phyloP scores from a whole-genome alignment of 1,140 invertebrate genomes.

The Tetramorium parvispinum region DNA sequence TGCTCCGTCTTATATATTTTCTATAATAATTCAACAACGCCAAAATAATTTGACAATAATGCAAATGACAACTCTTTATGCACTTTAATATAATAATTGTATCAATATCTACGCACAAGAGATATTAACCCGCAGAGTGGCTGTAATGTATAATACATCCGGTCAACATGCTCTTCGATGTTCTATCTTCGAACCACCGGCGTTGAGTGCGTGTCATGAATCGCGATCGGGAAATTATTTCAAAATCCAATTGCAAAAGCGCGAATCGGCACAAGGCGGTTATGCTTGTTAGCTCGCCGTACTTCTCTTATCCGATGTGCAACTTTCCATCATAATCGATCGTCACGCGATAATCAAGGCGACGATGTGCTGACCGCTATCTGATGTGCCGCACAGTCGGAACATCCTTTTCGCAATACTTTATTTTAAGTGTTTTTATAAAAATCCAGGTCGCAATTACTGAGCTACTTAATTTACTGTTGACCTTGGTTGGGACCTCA shows the following conservation, averaged over 20 bases:
- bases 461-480: slow-evolving; percentile 1
- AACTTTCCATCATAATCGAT: slow-evolving; percentile 59
- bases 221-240: slow-evolving; percentile 70
- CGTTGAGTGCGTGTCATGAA: slow-evolving; percentile 66
- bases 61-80: neutral
- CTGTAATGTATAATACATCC: slow-evolving; percentile 65
- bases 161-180: slow-evolving; percentile 41
- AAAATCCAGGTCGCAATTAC: neutral
- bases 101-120: slow-evolving; percentile 18
- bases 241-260: slow-evolving; percentile 70
- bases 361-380: slow-evolving; percentile 21
- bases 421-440: neutral
- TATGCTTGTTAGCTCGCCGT: slow-evolving; percentile 67
- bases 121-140: neutral
- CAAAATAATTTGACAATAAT: neutral
- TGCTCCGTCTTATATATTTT: neutral
- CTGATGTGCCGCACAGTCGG: slow-evolving; percentile 25
- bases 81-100: neutral
- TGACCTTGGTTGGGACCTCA: neutral
- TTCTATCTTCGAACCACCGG: neutral
- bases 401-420: slow-evolving; percentile 28
- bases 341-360: slow-evolving; percentile 50
- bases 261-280: slow-evolving; percentile 72
- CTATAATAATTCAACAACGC: neutral
- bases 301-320: slow-evolving; percentile 12